Base-by-base conservation (phyloP, 1,140 invertebrate species). In the Copidosoma floridanum region DNA sequence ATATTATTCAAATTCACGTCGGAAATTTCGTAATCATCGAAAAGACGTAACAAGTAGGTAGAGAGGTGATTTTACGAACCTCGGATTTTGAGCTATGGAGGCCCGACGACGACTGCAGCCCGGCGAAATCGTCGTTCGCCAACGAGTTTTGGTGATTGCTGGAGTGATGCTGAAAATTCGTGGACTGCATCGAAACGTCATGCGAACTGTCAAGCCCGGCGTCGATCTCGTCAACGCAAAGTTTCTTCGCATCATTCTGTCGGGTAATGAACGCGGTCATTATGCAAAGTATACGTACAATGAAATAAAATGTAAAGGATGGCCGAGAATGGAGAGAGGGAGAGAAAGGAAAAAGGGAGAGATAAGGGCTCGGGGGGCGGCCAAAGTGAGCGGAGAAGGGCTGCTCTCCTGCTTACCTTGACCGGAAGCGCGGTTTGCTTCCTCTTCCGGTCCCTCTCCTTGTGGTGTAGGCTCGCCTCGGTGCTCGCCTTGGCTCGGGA, bases 351-450 rank as follows among this genome's bases (percentile, higher is more conserved):
- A 11, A 50, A 53, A 40, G 14, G 10, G 14, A 50, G 20, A 47
- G 43, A 21, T 41, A 29, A 57, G 11, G 40, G 60, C 53, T 18
- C 10, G 24, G 47, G 55, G 50, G 14, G 48, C 63, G 48, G 48
- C 43, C 56, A 67, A 50, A 58, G 64, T 68, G 70, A 62, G 66
- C 46, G 54, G 61, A 50, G 61, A 65, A 68, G 75, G 75, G 73
- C 69, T 65, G 60, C 57, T 61, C 51, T 55, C 57, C 41, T 60
- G 57, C 67, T 78, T 73, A 80, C 78, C 76, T 79, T 80, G 75
- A 73, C 77, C 76, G 77, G 78, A 79, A 78, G 73, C 75, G 76
- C 75, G 75, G 78, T 75, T 76, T 78, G 76, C 76, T 80, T 80
- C 77, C 78, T 79, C 70, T 80, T 80, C 76, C 78, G 75, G 71